Base-by-base conservation (phyloP, 92 coral and sea anemone genomes). In the Parazoanthus atlanticus region DNA sequence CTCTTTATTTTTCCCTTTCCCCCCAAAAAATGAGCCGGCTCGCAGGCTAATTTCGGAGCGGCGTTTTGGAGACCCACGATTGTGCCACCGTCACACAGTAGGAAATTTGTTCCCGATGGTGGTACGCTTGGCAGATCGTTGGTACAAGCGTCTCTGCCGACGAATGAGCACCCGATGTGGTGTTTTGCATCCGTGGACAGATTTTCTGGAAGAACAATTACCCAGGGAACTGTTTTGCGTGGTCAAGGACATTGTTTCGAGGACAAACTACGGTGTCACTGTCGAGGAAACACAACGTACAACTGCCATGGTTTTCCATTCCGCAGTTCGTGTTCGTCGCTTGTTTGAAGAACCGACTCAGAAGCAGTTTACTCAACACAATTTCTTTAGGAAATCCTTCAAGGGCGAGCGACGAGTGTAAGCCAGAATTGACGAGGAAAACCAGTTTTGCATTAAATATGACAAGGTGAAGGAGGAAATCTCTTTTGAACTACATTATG, bases 401-500 rank as follows among this genome's bases (percentile, higher is more conserved):
- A 72, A 72, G 77, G 38, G 77, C 77, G 36, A 72, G 16, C 43
- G 77, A 29, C 77, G 38, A 72, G 33, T 72, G 19, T 43, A 72
- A 17, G 77, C 77, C 16, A 12, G 16, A 3, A 29, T 72, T 26
- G 77, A 43, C 77, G 19, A 19, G 10, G 32, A 32, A 34, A 73
- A 73, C 10, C 78, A 73, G 0, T 41, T 41, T 41, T 41, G 47
- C 47, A 41, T 41, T 5, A 41, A 41, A 5, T 41, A 41, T 41
- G 2, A 41, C 1, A 13, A 54, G 64, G 64, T 54, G 9, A 54
- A 54, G 64, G 64, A 54, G 9, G 64, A 54, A 54, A 19, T 54
- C 8, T 54, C 64, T 19, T 54, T 54, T 67, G 88, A 85, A 29
- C 80, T 73, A 21, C 88, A 85, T 67, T 85, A 85, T 38, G 33